These are phyloP conservation scores for Heterochromis multidens DNA, from an alignment of 2,113 vertebrate genomes.

Conservation along the genomic window DNA sequence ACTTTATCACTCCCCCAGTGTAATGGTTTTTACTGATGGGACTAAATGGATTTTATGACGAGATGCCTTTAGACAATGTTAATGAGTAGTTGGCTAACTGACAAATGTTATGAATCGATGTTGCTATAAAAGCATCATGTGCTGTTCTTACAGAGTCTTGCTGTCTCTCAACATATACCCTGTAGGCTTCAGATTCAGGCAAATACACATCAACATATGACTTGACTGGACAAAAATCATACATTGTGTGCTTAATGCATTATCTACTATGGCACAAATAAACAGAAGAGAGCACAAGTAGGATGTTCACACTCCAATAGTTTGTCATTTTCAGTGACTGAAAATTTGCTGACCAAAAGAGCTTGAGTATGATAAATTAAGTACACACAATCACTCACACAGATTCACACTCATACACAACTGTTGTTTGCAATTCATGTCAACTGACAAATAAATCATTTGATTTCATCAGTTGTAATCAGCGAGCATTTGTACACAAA, in stretches of 20 bases:
- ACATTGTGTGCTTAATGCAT: conserved; percentile 2
- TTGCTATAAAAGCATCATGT: conserved; percentile 2
- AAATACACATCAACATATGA: neutral
- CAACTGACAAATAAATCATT: neutral
- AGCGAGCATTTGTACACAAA: conserved; percentile 12
- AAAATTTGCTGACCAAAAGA: neutral
- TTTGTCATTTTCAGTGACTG: neutral
- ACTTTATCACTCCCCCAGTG: conserved; percentile 69
- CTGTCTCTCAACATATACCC: neutral
- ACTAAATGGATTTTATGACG: conserved; percentile 23
- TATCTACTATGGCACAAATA: neutral
- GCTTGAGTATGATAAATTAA: neutral
- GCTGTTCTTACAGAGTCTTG: neutral
- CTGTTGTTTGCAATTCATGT: conserved; percentile 1
- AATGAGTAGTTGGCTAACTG: conserved; percentile 17
- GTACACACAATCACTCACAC: conserved; percentile 2
- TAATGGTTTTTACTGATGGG: conserved; percentile 33
- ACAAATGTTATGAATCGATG: conserved; percentile 31
- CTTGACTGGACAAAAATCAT: neutral
- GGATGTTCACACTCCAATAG: neutral
- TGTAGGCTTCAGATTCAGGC: neutral
- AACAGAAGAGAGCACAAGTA: neutral
- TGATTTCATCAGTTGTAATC: neutral
- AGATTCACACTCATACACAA: conserved; percentile 10
- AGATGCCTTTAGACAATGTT: conserved; percentile 16